phyloP scores from a whole-genome alignment of 1,140 invertebrate genomes.

The Drosophila saltans region DNA sequence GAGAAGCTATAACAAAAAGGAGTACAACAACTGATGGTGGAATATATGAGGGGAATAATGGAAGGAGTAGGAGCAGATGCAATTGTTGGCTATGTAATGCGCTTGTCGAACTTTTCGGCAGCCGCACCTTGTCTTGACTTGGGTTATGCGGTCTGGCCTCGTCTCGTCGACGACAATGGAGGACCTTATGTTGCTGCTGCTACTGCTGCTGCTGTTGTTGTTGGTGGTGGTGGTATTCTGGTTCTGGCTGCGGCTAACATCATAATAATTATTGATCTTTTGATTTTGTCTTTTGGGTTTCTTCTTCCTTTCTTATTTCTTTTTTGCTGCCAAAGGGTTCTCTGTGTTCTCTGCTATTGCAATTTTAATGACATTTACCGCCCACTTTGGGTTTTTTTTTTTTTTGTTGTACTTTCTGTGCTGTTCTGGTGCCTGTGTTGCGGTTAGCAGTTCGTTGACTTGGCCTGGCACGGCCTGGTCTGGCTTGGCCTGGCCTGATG shows the following conservation, averaged over 20 bases:
- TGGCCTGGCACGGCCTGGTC: conserved; percentile 55
- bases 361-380: conserved; percentile 72
- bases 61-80: conserved; percentile 10
- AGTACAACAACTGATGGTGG: background rate
- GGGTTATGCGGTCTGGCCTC: conserved; percentile 36
- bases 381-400: conserved; percentile 5
- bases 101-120: conserved; percentile 80
- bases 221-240: conserved; percentile 33
- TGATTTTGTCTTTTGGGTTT: conserved; percentile 71
- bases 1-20: background rate
- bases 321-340: background rate
- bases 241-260: conserved; percentile 65
- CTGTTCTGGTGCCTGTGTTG: conserved; percentile 50
- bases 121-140: conserved; percentile 67
- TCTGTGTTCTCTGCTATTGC: conserved; percentile 64
- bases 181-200: conserved; percentile 20
- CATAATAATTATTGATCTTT: conserved; percentile 83
- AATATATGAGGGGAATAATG: background rate
- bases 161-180: conserved; percentile 30
- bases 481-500: conserved; percentile 44
- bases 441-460: conserved; percentile 79
- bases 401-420: conserved; percentile 4
- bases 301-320: conserved; percentile 1
- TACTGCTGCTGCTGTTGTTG: conserved; percentile 3
- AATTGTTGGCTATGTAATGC: conserved; percentile 77